Percentiles rank a stretch among this genome's conserved stretches.
phyloP scores from a whole-genome alignment of 2,888 invertebrate species.

The Drosophila lacicola region DNA sequence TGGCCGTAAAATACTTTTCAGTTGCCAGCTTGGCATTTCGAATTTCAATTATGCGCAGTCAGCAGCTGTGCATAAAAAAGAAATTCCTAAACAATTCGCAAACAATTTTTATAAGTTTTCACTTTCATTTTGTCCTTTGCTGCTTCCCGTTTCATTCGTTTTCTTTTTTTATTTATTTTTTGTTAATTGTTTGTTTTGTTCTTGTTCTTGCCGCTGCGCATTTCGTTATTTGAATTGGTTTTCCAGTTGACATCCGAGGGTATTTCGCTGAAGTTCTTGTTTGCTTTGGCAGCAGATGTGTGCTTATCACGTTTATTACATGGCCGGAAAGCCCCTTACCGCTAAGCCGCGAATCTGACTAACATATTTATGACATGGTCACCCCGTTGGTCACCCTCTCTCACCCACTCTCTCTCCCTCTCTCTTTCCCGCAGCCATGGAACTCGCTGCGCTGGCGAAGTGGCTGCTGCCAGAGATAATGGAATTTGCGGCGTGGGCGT shows the following conservation, averaged over 20 bases:
- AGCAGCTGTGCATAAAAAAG: neutral
- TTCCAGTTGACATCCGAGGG: slow-evolving; percentile 7
- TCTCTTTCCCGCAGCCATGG: slow-evolving; percentile 90
- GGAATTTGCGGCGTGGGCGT: slow-evolving; percentile 99
- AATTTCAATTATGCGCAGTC: slow-evolving; percentile 6
- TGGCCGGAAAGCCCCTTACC: slow-evolving; percentile 36
- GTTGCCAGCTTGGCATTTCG: slow-evolving; percentile 1
- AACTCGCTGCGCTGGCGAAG: slow-evolving; percentile 99
- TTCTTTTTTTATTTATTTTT: neutral
- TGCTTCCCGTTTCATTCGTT: neutral
- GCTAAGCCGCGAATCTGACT: slow-evolving; percentile 34
- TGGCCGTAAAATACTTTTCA: neutral
- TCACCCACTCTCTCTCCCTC: slow-evolving; percentile 10
- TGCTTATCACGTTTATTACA: slow-evolving; percentile 35
- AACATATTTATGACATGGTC: slow-evolving; percentile 38
- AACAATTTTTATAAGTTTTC: neutral
- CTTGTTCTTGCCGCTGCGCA: slow-evolving; percentile 9
- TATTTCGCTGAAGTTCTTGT: slow-evolving; percentile 13
- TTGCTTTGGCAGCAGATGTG: slow-evolving; percentile 12
- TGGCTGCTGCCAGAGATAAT: slow-evolving; percentile 99
- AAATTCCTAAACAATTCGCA: neutral
- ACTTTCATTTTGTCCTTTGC: neutral
- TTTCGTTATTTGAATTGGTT: slow-evolving; percentile 6
- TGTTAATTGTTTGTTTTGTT: slow-evolving; percentile 16
- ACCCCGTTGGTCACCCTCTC: slow-evolving; percentile 5